These are phyloP conservation scores for Matsumurasca onukii DNA, from an alignment of 1,140 invertebrate species.

Conservation along the genomic window DNA sequence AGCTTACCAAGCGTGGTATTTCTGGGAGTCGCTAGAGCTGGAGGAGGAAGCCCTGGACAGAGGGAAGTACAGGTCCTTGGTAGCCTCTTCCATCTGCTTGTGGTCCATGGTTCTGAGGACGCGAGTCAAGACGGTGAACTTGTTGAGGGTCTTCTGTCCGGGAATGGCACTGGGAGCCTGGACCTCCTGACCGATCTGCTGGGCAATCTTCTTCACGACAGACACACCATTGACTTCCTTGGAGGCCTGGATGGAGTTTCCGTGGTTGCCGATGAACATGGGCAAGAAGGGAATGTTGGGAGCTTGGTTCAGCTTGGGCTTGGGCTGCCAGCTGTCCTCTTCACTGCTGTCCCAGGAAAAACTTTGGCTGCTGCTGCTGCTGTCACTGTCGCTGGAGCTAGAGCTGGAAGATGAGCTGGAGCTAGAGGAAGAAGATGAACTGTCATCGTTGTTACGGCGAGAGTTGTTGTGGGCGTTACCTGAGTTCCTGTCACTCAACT, in stretches of 20 bases:
- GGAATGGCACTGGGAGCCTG: constrained; percentile 57
- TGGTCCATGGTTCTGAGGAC: constrained; percentile 59
- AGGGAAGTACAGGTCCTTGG: constrained; percentile 50
- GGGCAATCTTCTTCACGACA: constrained; percentile 51
- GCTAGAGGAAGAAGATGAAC: constrained; percentile 34
- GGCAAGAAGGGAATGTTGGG: constrained; percentile 52
- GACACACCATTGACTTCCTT: constrained; percentile 46
- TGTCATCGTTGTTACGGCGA: constrained; percentile 35
- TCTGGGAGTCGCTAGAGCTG: constrained; percentile 33
- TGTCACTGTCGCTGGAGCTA: constrained; percentile 14
- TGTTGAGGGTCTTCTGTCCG: constrained; percentile 56
- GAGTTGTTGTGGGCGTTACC: constrained; percentile 36
- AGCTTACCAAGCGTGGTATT: constrained; percentile 40
- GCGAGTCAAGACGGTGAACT: constrained; percentile 59
- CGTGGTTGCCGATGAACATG: constrained; percentile 54
- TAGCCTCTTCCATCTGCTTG: constrained; percentile 54
- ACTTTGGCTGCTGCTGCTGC: constrained; percentile 18
- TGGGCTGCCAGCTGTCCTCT: constrained; percentile 46
- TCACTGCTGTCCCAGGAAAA: constrained; percentile 41
- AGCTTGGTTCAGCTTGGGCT: constrained; percentile 50
- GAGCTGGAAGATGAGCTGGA: constrained; percentile 27
- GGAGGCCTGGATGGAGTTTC: constrained; percentile 48
- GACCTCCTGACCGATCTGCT: constrained; percentile 57
- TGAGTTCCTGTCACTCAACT: no score
- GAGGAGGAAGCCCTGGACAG: constrained; percentile 41